These are phyloP conservation scores for Pachycephala philippinensis DNA, from an alignment of 2,113 vertebrate genomes.

Conservation along the genomic window DNA sequence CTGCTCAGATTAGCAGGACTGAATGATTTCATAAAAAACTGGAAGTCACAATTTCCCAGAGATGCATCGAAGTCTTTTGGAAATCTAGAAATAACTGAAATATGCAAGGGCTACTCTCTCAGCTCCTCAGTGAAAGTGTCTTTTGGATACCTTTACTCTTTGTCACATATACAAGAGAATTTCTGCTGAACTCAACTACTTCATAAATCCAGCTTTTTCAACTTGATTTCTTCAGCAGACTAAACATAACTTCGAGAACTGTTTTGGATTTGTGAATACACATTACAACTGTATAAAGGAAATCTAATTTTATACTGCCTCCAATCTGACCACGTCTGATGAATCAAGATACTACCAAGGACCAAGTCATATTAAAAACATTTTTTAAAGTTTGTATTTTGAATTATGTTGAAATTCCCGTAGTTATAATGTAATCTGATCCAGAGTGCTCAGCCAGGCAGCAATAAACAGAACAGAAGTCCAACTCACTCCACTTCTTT, in stretches of 20 bases:
- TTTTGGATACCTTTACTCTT: not conserved
- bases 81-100: not conserved
- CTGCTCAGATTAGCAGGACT: not conserved
- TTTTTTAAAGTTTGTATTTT: not conserved
- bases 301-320: not conserved
- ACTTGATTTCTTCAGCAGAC: not conserved
- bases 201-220: not conserved
- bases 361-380: conserved; percentile 5
- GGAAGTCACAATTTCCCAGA: not conserved
- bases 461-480: not conserved
- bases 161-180: not conserved
- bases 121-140: not conserved
- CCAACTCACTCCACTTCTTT: not conserved
- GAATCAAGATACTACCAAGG: not conserved
- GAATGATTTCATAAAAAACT: not conserved
- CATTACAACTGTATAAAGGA: not conserved
- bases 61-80: accelerated
- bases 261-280: not conserved
- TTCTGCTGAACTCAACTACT: not conserved
- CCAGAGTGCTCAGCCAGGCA: not conserved
- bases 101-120: not conserved
- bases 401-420: not conserved
- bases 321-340: not conserved
- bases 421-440: not conserved
- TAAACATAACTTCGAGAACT: not conserved